Conservation (phyloP, 2,113 vertebrate species). For the Dipodomys spectabilis region DNA sequence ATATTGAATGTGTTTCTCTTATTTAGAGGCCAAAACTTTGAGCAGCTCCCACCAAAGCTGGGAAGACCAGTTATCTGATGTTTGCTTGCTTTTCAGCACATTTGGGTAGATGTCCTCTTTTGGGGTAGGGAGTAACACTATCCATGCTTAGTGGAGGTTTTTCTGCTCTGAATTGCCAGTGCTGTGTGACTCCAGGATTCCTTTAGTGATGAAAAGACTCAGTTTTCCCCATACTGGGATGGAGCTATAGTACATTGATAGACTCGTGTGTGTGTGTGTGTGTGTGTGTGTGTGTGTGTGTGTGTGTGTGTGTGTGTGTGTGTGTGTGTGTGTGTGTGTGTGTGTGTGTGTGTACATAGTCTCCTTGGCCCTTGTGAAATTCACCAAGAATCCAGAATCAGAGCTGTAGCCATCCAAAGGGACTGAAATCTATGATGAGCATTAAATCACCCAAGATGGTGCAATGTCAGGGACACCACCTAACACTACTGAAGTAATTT, state of each 20-base stretch:
- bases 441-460: background rate
- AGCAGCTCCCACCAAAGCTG: background rate
- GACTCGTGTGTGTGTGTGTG: too few relatives aligned
- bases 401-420: background rate
- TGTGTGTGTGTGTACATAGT: background rate
- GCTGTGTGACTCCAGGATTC: background rate
- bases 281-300: background rate
- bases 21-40: slow-evolving; percentile 32
- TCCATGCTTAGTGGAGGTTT: background rate
- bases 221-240: background rate
- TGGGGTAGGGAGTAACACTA: background rate
- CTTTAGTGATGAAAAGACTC: background rate
- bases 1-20: slow-evolving; percentile 36
- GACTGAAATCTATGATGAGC: background rate
- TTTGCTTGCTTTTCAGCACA: slow-evolving; percentile 38
- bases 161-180: background rate
- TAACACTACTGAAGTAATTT: slow-evolving; percentile 39
- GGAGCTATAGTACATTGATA: background rate
- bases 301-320: background rate
- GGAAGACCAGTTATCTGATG: slow-evolving; percentile 22
- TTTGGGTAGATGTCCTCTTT: slow-evolving; percentile 22
- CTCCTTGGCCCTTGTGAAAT: background rate
- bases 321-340: too few relatives aligned
- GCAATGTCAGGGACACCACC: background rate
- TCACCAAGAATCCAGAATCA: background rate